Base-by-base conservation (phyloP, 2,888 invertebrate genomes). In the Steromphala cineraria region DNA sequence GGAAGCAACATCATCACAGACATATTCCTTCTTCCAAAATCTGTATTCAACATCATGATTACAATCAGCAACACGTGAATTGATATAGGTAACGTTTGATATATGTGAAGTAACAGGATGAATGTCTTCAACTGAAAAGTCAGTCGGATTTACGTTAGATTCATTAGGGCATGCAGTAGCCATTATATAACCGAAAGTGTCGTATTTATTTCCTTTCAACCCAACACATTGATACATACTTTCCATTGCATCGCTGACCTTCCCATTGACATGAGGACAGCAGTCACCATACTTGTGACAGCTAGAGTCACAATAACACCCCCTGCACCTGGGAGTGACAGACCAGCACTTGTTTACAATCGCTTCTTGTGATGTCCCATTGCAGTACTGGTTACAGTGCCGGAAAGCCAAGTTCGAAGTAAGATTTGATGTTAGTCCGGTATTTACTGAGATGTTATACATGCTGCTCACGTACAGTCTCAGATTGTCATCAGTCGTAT, bases 231-330 rank as follows among this genome's bases (percentile, higher is more conserved):
- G 2, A n/a, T 53, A 21, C 31, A 5, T 52, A 10, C 55, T 53
- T 8, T 31, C 31, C 21, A 5, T 21, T 21, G 7, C 56, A 53
- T 21, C 28, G 8, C 17, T 19, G n/a, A 77, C 15, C 55, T 53
- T 77, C n/a, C 36, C 36, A 21, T 36, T n/a, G 2, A 53, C 10
- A 75, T 81, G 79, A 31, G 79, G 75, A 75, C 81, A 81, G 31
- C 81, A 81, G 40, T 81, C 79, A 52, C 75, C 81, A 46, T 75
- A 62, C 40, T 46, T 17, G n/a, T 79, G 40, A 62, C 81, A 81
- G 1, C 17, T 17, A 28, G 53, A 15, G 67, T 81, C 81, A 75
- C 81, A 81, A 2, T 36, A 21, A 24, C 81, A 81, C 7, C 24
- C 36, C 15, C 31, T 7, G 28, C 56, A 77, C 8, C 56, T 19